Evolutionary conservation across 2,113 vertebrate species (phyloP), one percentile per base, ranked within the genome.

Genomic region (Gyps fulvus): DNA sequence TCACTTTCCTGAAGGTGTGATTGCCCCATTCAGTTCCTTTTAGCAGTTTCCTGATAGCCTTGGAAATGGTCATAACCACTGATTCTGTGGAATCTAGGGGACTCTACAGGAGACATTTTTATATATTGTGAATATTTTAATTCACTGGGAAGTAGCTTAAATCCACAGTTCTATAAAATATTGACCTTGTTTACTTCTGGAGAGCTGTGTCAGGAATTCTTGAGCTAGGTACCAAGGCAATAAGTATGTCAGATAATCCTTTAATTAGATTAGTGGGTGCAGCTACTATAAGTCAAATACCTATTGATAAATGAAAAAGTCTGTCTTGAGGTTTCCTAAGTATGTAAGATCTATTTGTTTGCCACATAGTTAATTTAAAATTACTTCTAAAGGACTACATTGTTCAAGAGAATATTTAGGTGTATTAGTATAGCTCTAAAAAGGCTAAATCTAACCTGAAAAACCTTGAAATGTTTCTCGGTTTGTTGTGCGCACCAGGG

Each of bases 261-360:
- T 95, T 98, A 98, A 98, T 98, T 97, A 97, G 89, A 97, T 97
- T 96, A 97, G 66, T 92, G 29, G 23, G 38, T 93, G 15, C 52
- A 96, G 54, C 81, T 97, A 96, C 89, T 97, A 47, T 84, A 92
- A 81, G 92, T 96, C 94, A 97, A 95, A 93, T 92, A 97, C 67
- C 74, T 97, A 97, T 96, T 96, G 97, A 97, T 97, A 94, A 91
- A 45, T 73, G 31, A 70, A 97, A 96, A 95, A 97, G 50, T 89
- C 85, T 89, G 79, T 69, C 84, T 96, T 96, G 91, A 95, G 79
- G 50, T 95, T 98, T 97, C 70, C 87, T 93, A 96, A 95, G 69
- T 89, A 95, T 55, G 52, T 79, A 93, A 95, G 78, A 76, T 85
- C 84, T 96, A 96, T 95, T 97, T 97, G 96, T 97, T 98, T 98